Conservation (phyloP, 2,888 invertebrate genomes). For the Caenorhabditis wallacei region DNA sequence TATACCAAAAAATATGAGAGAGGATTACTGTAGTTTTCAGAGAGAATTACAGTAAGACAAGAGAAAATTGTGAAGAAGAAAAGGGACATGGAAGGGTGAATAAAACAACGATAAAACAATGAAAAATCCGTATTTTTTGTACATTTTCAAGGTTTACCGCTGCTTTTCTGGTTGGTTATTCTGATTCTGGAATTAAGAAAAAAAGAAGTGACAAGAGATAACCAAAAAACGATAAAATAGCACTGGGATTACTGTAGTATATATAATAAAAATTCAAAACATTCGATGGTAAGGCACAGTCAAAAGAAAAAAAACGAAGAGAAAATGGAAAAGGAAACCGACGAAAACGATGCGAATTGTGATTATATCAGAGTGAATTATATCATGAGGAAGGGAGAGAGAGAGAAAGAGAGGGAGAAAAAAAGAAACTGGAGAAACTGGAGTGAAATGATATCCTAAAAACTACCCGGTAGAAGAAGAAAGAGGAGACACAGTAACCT, state of each 20-base stretch:
- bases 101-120: too few relatives aligned
- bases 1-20: neutral
- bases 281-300: constrained; percentile 14
- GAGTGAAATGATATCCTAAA: constrained; percentile 37
- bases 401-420: neutral
- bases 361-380: neutral
- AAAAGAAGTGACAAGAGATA: neutral
- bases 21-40: too few relatives aligned
- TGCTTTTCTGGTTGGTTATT: too few relatives aligned
- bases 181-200: too few relatives aligned
- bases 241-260: constrained; percentile 18
- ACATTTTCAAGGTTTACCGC: neutral
- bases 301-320: neutral
- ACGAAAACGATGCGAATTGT: neutral
- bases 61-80: constrained; percentile 3
- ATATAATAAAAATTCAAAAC: neutral
- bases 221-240: neutral
- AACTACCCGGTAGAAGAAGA: constrained; percentile 28
- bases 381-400: neutral
- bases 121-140: neutral
- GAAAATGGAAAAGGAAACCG: neutral
- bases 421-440: neutral
- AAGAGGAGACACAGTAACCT: neutral
- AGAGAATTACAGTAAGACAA: too few relatives aligned
- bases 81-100: neutral